These are phyloP conservation scores for Plecturocebus donacophilus DNA, from an alignment of 2,113 vertebrate genomes.

Conservation along the genomic window DNA sequence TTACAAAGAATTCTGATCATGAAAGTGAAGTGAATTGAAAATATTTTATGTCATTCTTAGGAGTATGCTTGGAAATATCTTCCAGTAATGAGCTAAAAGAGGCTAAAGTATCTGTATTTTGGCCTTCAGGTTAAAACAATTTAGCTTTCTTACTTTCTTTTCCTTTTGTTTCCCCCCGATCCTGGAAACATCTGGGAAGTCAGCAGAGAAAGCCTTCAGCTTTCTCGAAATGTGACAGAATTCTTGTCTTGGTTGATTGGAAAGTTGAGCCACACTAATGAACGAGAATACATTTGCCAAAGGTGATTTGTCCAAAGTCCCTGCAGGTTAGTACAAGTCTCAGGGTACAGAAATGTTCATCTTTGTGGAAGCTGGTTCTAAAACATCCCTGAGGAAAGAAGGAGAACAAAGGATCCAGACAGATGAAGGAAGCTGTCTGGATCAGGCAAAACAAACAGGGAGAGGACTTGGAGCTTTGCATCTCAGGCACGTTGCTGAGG, in stretches of 20 bases:
- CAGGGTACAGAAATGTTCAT: not conserved
- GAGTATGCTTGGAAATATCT: not conserved
- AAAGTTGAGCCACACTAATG: not conserved
- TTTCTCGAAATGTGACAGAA: not conserved
- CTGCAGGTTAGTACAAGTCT: not conserved
- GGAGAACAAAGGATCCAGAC: not conserved
- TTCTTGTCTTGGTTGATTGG: not conserved
- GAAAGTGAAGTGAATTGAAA: constrained; percentile 25
- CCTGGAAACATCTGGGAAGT: not conserved
- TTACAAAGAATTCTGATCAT: not conserved
- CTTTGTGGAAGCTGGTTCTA: not conserved
- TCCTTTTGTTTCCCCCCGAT: not conserved
- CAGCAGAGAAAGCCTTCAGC: not conserved
- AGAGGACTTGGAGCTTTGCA: not conserved
- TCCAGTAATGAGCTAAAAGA: not conserved
- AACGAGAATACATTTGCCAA: not conserved
- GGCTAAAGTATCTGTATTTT: not conserved
- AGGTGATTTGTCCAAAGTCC: not conserved
- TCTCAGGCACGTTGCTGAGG: not conserved
- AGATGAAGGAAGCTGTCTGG: not conserved
- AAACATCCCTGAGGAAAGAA: not conserved
- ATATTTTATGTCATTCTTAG: not conserved
- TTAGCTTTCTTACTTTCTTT: not conserved
- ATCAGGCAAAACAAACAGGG: not conserved
- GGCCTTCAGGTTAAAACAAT: not conserved